Evolutionary conservation across 2,797 vertebrate genomes (phyloP).

Genomic region (Mus minutoides): DNA sequence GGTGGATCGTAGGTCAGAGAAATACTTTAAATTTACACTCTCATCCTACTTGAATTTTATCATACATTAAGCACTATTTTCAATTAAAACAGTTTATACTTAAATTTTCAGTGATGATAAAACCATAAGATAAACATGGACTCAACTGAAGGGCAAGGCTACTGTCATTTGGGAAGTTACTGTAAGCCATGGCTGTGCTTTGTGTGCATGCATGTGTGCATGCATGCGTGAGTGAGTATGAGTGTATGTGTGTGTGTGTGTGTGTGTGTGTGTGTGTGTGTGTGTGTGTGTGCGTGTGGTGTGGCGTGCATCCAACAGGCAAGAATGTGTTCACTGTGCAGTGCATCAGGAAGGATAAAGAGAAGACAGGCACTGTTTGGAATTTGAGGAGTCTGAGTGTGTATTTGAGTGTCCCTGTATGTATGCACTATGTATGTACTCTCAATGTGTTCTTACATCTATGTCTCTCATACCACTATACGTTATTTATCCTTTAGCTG

Average conservation of each 20-base stretch:
- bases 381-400: not conserved
- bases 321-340: not conserved
- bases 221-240: not conserved
- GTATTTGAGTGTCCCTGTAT: not conserved
- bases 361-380: not conserved
- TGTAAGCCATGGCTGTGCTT: not conserved
- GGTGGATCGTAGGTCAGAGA: not conserved
- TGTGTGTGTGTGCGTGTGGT: not conserved
- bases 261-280: not conserved
- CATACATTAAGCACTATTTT: not conserved
- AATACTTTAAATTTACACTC: not conserved
- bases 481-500: not conserved
- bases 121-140: not conserved
- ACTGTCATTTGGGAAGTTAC: not conserved
- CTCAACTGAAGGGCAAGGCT: not conserved
- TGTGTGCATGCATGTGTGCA: too few relatives aligned
- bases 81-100: not conserved
- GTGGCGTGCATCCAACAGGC: not conserved
- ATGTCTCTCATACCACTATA: not conserved
- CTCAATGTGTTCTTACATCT: not conserved
- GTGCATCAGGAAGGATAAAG: not conserved
- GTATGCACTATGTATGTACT: not conserved
- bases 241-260: not conserved
- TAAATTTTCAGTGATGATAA: constrained; percentile 8
- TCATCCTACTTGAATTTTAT: not conserved